phyloP scores from a whole-genome alignment of 2,888 invertebrate genomes.

The Phymatocera aterrima region DNA sequence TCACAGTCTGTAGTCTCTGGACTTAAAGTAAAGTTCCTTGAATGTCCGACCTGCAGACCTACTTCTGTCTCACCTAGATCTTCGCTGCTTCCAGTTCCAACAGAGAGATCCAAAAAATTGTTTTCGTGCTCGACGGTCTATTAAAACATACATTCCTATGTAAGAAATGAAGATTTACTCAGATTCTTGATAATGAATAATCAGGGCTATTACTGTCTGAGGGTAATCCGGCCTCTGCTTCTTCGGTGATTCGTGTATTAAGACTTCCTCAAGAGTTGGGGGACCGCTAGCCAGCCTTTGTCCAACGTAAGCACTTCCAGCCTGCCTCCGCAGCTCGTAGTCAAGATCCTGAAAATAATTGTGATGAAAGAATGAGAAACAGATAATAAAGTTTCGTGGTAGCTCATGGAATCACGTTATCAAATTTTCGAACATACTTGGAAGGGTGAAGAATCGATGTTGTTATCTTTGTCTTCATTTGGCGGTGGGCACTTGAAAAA shows the following conservation, averaged over 20 bases:
- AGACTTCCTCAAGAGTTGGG: conserved; percentile 71
- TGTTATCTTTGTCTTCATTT: conserved; percentile 77
- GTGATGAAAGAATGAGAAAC: conserved; percentile 27
- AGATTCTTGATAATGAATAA: neutral
- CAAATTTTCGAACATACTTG: no score
- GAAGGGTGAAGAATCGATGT: conserved; percentile 73
- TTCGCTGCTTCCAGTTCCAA: conserved; percentile 80
- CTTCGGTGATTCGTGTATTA: conserved; percentile 73
- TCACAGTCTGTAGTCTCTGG: conserved; percentile 96
- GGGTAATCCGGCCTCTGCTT: conserved; percentile 70
- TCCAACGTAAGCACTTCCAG: conserved; percentile 87
- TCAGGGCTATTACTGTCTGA: conserved; percentile 63
- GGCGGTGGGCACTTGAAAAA: conserved; percentile 90
- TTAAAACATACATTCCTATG: conserved; percentile 58
- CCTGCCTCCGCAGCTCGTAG: conserved; percentile 86
- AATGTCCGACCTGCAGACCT: conserved; percentile 81
- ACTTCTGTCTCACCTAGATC: conserved; percentile 82
- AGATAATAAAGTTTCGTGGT: neutral
- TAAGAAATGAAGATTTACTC: neutral
- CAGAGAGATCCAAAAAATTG: conserved; percentile 79
- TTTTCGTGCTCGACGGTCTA: conserved; percentile 78
- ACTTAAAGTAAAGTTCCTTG: conserved; percentile 91
- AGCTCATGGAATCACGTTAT: neutral
- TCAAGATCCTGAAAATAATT: conserved; percentile 85
- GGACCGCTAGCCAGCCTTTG: conserved; percentile 82